phyloP scores from a whole-genome alignment of 2,797 vertebrate genomes.

The Falco berigora region DNA sequence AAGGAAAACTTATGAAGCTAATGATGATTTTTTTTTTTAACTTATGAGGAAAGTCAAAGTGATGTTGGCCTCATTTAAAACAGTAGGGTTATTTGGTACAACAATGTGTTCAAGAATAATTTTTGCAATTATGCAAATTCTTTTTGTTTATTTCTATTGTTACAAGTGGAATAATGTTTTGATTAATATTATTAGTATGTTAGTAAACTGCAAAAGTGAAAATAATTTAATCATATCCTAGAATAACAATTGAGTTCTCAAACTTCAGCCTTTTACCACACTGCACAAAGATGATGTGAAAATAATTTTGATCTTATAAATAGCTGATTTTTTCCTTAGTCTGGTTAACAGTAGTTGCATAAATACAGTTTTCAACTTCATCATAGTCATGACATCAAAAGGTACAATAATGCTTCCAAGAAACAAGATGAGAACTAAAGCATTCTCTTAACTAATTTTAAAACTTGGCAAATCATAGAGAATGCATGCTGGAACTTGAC shows the following conservation, averaged over 20 bases:
- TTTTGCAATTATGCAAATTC: neutral
- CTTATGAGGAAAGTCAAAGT: neutral
- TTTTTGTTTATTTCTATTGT: neutral
- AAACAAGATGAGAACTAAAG: neutral
- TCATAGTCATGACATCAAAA: neutral
- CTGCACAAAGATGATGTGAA: neutral
- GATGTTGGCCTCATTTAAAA: neutral
- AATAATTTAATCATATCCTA: neutral
- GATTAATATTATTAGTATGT: neutral
- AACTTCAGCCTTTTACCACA: neutral
- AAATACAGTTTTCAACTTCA: neutral
- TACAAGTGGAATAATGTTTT: neutral
- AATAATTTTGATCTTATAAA: neutral
- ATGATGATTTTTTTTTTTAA: neutral
- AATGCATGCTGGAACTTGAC: neutral
- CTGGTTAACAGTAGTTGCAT: neutral
- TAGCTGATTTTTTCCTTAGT: neutral
- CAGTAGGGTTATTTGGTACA: neutral
- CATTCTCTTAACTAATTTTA: neutral
- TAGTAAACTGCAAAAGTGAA: neutral
- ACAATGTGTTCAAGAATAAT: neutral
- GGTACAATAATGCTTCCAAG: neutral
- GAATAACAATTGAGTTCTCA: neutral
- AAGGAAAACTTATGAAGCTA: neutral
- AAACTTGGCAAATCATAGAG: neutral